phyloP scores from a whole-genome alignment of 2,888 invertebrate species.

The Heliconius erato region DNA sequence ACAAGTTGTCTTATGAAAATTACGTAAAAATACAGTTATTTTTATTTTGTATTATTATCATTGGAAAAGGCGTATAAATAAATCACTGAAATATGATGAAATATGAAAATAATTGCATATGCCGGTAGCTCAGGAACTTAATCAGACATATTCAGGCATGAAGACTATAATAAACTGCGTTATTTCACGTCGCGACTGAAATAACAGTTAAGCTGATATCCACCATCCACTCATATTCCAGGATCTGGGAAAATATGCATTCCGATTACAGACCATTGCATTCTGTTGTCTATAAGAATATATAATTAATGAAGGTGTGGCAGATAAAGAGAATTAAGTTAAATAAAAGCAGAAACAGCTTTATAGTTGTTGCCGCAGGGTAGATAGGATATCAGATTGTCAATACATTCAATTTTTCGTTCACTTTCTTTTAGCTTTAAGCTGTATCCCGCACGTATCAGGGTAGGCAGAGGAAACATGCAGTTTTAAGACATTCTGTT shows the following conservation, averaged over 20 bases:
- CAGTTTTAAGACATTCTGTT: too few species aligned
- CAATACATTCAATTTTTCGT: too few species aligned
- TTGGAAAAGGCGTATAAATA: not conserved
- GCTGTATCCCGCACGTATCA: too few species aligned
- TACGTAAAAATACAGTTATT: not conserved
- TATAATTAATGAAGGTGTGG: not conserved
- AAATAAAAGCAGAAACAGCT: not conserved
- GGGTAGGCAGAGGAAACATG: too few species aligned
- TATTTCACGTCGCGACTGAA: constrained; percentile 57
- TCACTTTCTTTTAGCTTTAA: too few species aligned
- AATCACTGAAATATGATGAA: not conserved
- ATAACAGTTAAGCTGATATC: constrained; percentile 57
- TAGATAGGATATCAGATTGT: too few species aligned
- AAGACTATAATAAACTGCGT: constrained; percentile 47
- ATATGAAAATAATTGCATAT: constrained; percentile 21
- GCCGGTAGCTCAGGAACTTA: constrained; percentile 39
- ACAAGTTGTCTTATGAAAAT: not conserved
- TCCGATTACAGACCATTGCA: constrained; percentile 13
- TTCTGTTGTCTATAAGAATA: constrained; percentile 11
- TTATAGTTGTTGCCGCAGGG: too few species aligned
- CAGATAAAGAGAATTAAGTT: not conserved
- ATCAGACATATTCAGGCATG: constrained; percentile 47
- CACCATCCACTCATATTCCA: constrained; percentile 36
- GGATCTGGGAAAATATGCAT: constrained; percentile 23
- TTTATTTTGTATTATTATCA: not conserved